Percentiles rank a stretch among this genome's conserved stretches.
These are phyloP conservation scores for Phocoena phocoena DNA, from an alignment of 2,113 vertebrate genomes.

Conservation along the genomic window DNA sequence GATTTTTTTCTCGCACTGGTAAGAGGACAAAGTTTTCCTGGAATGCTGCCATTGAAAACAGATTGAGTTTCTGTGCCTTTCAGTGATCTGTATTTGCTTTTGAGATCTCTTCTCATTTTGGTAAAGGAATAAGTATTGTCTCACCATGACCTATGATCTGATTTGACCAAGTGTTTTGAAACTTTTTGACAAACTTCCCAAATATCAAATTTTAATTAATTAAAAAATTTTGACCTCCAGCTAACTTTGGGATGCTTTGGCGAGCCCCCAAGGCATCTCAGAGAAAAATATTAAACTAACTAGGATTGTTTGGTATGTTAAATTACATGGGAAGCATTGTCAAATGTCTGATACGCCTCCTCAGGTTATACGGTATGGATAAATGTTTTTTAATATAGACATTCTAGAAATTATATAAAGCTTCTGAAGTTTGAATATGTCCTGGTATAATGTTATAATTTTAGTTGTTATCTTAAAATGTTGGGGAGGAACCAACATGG, in stretches of 20 bases:
- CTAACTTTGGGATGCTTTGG: neutral
- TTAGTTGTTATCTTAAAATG: neutral
- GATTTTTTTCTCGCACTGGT: neutral
- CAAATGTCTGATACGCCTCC: neutral
- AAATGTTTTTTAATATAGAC: neutral
- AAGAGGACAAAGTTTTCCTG: neutral
- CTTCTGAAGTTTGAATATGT: neutral
- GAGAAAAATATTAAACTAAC: neutral
- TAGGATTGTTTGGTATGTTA: neutral
- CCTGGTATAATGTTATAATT: neutral
- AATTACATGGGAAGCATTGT: neutral
- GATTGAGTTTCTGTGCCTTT: neutral
- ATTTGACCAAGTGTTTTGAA: neutral
- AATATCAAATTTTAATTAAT: neutral
- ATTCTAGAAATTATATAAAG: neutral
- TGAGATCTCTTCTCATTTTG: neutral
- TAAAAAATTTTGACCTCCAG: neutral
- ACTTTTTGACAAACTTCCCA: neutral
- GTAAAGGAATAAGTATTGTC: neutral
- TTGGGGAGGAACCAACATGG: neutral
- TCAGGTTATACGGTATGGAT: accelerated
- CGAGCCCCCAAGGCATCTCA: neutral
- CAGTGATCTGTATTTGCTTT: neutral
- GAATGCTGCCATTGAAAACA: neutral
- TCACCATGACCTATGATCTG: neutral